phyloP scores from a whole-genome alignment of 2,888 invertebrate genomes.

The Lasioglossum marginatum region DNA sequence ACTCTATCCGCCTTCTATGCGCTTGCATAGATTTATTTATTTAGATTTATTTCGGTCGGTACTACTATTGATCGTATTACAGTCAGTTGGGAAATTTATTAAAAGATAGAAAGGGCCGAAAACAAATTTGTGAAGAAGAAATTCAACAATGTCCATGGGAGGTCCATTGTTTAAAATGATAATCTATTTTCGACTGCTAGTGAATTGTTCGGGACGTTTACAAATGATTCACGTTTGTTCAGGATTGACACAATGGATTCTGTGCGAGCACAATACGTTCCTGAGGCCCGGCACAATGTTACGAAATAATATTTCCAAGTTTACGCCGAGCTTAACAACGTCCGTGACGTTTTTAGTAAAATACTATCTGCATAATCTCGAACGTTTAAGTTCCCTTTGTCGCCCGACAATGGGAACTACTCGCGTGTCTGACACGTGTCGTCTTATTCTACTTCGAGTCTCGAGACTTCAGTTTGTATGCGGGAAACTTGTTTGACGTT shows the following conservation, averaged over 20 bases:
- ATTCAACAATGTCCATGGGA: background rate
- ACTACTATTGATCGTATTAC: background rate
- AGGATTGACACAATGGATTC: background rate
- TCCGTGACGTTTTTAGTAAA: background rate
- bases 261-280: background rate
- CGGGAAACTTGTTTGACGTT: too few relatives aligned
- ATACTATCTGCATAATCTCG: background rate
- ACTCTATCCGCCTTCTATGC: background rate
- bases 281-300: background rate
- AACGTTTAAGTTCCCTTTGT: background rate
- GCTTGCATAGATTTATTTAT: too few relatives aligned
- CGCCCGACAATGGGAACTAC: background rate
- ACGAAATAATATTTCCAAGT: conserved; percentile 5
- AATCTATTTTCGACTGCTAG: background rate
- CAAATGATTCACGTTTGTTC: background rate
- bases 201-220: background rate
- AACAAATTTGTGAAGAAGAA: too few relatives aligned
- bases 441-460: conserved; percentile 26
- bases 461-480: background rate
- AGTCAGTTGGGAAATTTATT: background rate
- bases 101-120: background rate
- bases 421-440: background rate
- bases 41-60: background rate
- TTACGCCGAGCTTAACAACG: background rate
- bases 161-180: background rate